Evolutionary conservation across 1,140 invertebrate genomes (phyloP), one percentile per base, ranked within the genome.

Genomic region (Diorhabda elongata): DNA sequence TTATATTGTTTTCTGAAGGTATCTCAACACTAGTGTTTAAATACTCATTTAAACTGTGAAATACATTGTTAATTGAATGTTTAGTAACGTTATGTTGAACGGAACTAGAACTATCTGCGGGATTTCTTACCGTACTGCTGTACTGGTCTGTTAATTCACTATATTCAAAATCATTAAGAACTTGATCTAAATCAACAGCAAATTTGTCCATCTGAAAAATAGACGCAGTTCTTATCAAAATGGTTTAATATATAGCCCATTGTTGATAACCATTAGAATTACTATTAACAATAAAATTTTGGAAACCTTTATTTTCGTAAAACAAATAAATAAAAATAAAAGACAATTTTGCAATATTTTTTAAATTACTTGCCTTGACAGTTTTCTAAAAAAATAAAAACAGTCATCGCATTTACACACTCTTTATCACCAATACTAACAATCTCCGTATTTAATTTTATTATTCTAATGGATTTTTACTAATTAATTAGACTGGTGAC

Each of bases 111-210:
- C 69, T 42, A 45, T 5, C n/a, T 41, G 6, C 26, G 3, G n/a
- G 11, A 41, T 52, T 9, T 5, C 42, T 68, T 44, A 26, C 26
- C 42, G 42, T 8, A 65, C 58, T 44, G 26, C 26, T 26, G 7
- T 69, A 67, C 56, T 69, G 68, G 47, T 70, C 72, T 61, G 66
- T 75, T 64, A 57, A 64, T 86, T 91, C 87, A 79, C 88, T 88
- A 77, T 90, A 87, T 82, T 95, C 92, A 82, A 95, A 92, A 77
- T 94, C 92, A 82, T 95, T 92, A 62, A 95, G 83, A 74, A 94
- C 91, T 84, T 93, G 92, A 82, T 95, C 92, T 73, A 95, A 85
- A 84, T 95, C 92, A 69, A 95, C 88, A 6, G 79, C 78, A 67
- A 78, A 81, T 73, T 81, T 81, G 70, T 81, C 80, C 80, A 81